Evolutionary conservation across 2,797 vertebrate genomes (phyloP).

Genomic region (Fundulus diaphanus): DNA sequence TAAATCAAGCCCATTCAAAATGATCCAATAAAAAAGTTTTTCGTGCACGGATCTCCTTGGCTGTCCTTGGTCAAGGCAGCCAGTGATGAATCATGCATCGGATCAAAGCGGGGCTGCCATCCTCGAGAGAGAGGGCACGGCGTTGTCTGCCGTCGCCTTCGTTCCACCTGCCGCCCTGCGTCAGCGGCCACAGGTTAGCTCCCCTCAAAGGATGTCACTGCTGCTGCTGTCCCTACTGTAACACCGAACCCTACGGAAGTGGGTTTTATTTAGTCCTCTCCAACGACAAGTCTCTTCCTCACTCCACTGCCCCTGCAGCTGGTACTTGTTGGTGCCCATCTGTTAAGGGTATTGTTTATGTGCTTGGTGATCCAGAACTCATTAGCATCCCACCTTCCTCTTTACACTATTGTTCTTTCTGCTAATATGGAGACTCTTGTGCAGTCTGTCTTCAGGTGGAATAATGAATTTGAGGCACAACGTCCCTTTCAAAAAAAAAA

Average conservation of each 20-base stretch:
- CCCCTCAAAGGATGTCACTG: slow-evolving; percentile 56
- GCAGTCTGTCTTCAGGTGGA: slow-evolving; percentile 52
- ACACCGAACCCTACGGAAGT: slow-evolving; percentile 50
- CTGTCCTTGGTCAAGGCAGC: slow-evolving; percentile 70
- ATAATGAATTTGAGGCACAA: slow-evolving; percentile 19
- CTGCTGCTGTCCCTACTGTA: slow-evolving; percentile 33
- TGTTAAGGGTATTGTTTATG: slow-evolving; percentile 83
- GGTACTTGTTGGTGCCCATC: slow-evolving; percentile 82
- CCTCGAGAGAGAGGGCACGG: slow-evolving; percentile 57
- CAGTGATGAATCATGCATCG: slow-evolving; percentile 79
- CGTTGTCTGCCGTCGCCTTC: slow-evolving; percentile 37
- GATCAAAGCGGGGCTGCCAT: slow-evolving; percentile 64
- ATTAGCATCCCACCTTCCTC: slow-evolving; percentile 79
- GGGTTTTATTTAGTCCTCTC: slow-evolving; percentile 78
- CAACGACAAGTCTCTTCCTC: slow-evolving; percentile 70
- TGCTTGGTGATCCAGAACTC: slow-evolving; percentile 81
- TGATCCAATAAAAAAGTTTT: slow-evolving; percentile 36
- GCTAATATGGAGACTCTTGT: slow-evolving; percentile 71
- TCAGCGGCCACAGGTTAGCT: slow-evolving; percentile 58
- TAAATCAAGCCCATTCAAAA: slow-evolving; percentile 24
- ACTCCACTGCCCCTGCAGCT: slow-evolving; percentile 81
- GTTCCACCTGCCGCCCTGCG: slow-evolving; percentile 66
- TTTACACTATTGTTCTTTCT: slow-evolving; percentile 78
- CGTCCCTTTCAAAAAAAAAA: neutral
- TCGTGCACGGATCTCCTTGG: slow-evolving; percentile 49